Conservation (phyloP, 2,888 invertebrate genomes). For the Amaurobius ferox region DNA sequence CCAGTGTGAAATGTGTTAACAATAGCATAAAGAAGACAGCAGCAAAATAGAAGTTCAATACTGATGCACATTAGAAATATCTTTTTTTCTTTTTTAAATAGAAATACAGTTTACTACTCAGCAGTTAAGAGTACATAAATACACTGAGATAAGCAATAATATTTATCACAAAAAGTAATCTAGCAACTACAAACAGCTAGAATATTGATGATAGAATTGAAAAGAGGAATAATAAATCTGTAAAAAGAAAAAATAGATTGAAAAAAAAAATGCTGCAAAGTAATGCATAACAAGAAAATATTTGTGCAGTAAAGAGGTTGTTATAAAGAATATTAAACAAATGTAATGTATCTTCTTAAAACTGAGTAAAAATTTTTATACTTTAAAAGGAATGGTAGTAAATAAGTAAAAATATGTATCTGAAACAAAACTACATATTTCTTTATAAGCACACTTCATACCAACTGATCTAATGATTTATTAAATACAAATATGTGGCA, state of each 20-base stretch:
- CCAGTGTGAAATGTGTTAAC: background rate
- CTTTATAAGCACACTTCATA: background rate
- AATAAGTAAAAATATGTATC: background rate
- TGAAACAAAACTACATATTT: background rate
- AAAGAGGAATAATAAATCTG: background rate
- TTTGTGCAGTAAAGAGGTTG: background rate
- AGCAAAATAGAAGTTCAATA: background rate
- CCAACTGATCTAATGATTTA: background rate
- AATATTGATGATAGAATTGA: background rate
- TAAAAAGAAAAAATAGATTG: background rate
- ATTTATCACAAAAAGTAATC: conserved; percentile 24
- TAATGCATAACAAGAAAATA: background rate
- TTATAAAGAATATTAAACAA: background rate
- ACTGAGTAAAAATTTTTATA: background rate
- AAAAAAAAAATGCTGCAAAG: background rate
- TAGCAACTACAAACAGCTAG: conserved; percentile 48
- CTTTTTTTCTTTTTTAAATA: background rate
- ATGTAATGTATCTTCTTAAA: background rate
- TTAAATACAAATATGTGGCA: background rate
- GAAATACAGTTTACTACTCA: background rate
- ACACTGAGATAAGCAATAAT: conserved; percentile 22
- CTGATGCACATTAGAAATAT: background rate
- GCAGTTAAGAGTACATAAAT: conserved; percentile 21
- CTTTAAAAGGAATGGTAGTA: background rate
- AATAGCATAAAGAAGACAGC: background rate